A percentile compares a stretch with the other conserved stretches of the same genome.
phyloP scores from a whole-genome alignment of 23 tunicate species.

The Oikopleura vanhoeffeni region DNA sequence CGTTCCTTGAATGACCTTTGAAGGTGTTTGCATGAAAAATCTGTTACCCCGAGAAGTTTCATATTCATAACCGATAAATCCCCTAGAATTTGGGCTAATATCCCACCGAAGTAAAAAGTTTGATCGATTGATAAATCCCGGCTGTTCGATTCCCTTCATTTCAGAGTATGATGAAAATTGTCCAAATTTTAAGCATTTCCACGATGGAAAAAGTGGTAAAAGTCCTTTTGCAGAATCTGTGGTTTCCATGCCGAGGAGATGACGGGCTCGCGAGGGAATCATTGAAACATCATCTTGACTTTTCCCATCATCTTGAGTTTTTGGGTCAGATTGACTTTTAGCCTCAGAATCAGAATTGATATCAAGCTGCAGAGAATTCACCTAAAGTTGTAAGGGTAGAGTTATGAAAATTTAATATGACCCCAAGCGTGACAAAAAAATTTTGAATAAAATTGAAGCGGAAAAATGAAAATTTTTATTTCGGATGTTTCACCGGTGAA shows the following conservation, averaged over 20 bases:
- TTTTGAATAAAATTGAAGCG: too few relatives aligned
- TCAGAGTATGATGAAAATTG: conserved; percentile 29
- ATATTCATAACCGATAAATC: conserved; percentile 83
- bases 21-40: conserved; percentile 65
- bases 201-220: conserved; percentile 56
- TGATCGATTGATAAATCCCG: conserved; percentile 62
- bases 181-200: conserved; percentile 43
- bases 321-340: background rate
- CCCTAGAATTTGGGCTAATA: conserved; percentile 29
- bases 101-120: conserved; percentile 68
- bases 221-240: conserved; percentile 37
- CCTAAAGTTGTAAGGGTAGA: too few relatives aligned
- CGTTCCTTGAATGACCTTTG: conserved; percentile 44
- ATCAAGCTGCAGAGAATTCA: too few relatives aligned
- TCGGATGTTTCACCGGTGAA: too few relatives aligned
- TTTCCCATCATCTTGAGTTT: background rate
- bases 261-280: conserved; percentile 14
- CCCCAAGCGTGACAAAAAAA: too few relatives aligned
- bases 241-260: conserved; percentile 66
- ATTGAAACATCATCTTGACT: background rate
- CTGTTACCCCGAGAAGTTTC: conserved; percentile 83
- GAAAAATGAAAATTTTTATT: too few relatives aligned
- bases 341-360: too few relatives aligned
- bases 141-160: conserved; percentile 56
- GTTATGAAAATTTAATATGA: too few relatives aligned